These are phyloP conservation scores for Palythoa grandiflora DNA, from an alignment of 92 coral and sea anemone species.

Conservation along the genomic window DNA sequence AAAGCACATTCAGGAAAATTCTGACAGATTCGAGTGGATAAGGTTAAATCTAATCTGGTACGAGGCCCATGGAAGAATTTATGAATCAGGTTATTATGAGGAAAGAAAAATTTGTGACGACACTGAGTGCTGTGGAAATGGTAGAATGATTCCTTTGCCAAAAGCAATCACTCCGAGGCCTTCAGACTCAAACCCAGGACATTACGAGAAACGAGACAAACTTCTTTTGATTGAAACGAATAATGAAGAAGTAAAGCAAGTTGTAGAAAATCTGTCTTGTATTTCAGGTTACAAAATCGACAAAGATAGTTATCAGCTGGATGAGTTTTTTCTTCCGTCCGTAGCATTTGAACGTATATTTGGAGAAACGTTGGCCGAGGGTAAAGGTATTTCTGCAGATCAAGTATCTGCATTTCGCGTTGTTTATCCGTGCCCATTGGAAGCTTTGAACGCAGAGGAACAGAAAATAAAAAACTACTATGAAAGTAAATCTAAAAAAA, in stretches of 20 bases:
- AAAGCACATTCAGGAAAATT: neutral
- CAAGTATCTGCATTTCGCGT: neutral
- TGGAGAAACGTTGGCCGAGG: neutral
- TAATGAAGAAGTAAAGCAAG: neutral
- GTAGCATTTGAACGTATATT: neutral
- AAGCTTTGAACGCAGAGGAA: neutral
- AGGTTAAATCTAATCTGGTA: no score
- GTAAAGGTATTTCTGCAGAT: neutral
- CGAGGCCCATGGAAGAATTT: no score
- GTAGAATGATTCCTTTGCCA: neutral
- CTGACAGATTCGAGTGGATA: conserved; percentile 13
- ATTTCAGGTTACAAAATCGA: neutral
- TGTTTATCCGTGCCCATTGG: neutral
- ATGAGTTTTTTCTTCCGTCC: conserved; percentile 4
- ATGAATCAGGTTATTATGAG: no score
- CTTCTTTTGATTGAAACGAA: neutral
- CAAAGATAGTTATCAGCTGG: neutral
- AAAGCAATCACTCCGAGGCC: conserved; percentile 15
- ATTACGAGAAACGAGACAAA: conserved; percentile 1
- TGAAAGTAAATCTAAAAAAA: neutral
- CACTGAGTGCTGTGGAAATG: no score
- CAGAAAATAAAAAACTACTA: neutral
- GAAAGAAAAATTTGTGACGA: no score
- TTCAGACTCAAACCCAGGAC: neutral
- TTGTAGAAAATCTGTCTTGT: neutral